Base-by-base conservation (phyloP, 2,113 vertebrate genomes). In the Oreochromis spilurus region DNA sequence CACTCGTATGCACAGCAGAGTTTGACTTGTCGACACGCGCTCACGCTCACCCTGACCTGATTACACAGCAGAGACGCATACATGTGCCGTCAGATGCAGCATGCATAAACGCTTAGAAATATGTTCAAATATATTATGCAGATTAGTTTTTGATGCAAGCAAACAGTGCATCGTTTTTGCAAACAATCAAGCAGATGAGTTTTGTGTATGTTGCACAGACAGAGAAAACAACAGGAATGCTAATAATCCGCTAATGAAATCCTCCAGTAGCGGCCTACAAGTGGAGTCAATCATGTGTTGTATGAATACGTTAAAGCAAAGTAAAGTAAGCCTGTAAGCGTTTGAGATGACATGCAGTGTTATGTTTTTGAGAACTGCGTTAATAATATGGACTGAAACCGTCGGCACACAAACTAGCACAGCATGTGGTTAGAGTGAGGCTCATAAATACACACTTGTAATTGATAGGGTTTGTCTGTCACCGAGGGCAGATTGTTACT, bases 401-500 rank as follows among this genome's bases (percentile, higher is more conserved):
- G 9, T 72, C 40, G 5, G 67, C 21, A 2, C 65, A 34, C 82
- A 77, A 29, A 55, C 24, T 19, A 36, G 6, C 62, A 60, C 53
- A 5, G 24, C 9, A 36, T 52, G 58, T 48, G 26, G 78, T 75
- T 38, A 6, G 29, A 86, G 58, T 87, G 77, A 34, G 43, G 24
- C 48, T 82, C 29, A 82, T 88, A 31, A 58, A 81, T 26, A 31
- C 40, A 52, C 24, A 36, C 50, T 70, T 88, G 72, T 85, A 91
- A 92, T 89, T 88, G 89, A 88, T 80, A 53, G 81, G 67, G 82
- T 70, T 83, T 36, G 24, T 78, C 43, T 77, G 48, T 21, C 81
- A 84, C 85, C 10, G 31, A 82, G 77, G 79, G 48, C 72, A 87
- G 60, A 81, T 87, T 83, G 84, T 91, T 87, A 89, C 58, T 38